These are phyloP conservation scores for Oenanthe oenanthe DNA, from an alignment of 2,113 vertebrate genomes.

Conservation along the genomic window DNA sequence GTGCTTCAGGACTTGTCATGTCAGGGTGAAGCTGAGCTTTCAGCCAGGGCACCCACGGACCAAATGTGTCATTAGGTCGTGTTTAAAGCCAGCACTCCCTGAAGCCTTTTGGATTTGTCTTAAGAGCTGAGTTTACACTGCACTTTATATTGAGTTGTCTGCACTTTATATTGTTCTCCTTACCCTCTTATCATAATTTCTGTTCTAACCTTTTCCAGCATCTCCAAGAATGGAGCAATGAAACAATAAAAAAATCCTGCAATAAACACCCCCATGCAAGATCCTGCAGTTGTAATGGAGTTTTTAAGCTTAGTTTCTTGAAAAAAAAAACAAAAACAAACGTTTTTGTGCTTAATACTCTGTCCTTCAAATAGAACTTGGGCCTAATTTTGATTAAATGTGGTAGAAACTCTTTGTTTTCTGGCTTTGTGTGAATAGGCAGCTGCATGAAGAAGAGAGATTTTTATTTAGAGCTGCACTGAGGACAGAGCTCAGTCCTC, in stretches of 20 bases:
- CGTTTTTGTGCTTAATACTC: neutral
- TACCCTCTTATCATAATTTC: neutral
- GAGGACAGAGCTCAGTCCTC: neutral
- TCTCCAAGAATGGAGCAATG: neutral
- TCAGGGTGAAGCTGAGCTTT: neutral
- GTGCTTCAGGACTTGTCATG: neutral
- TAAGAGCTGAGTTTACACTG: neutral
- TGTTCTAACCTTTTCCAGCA: neutral
- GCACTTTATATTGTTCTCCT: neutral
- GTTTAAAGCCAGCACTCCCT: neutral
- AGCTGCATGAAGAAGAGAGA: neutral
- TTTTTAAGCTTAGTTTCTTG: neutral
- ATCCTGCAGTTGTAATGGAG: fast-evolving
- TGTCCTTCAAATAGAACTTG: neutral
- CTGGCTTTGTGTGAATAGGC: neutral
- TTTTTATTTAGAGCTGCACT: neutral
- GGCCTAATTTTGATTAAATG: neutral
- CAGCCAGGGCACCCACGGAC: neutral
- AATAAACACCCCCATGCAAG: neutral
- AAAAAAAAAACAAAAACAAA: neutral
- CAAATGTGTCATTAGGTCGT: neutral
- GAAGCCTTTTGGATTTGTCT: neutral
- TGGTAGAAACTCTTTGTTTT: neutral
- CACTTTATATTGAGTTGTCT: neutral
- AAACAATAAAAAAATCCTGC: neutral